Evolutionary conservation across 2,113 vertebrate genomes (phyloP).

Genomic region (Catharus bicknelli): DNA sequence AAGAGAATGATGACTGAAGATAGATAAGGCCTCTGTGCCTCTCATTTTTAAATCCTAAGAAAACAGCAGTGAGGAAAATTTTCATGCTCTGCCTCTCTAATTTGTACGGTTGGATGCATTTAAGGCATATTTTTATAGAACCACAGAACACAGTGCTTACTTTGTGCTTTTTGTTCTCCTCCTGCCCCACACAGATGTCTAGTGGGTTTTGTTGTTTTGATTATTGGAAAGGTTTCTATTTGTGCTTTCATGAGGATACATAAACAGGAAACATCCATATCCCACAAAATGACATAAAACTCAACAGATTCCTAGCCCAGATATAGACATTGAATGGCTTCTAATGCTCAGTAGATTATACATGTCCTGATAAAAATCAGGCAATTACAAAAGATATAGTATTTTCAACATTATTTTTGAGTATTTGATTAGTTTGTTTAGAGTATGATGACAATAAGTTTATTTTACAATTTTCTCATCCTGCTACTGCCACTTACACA

Average conservation of each 20-base stretch:
- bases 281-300: background rate
- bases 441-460: background rate
- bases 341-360: background rate
- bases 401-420: background rate
- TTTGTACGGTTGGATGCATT: background rate
- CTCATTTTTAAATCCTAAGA: background rate
- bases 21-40: background rate
- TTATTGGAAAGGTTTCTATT: background rate
- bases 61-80: background rate
- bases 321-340: background rate
- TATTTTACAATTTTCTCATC: background rate
- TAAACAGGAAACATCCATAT: background rate
- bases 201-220: background rate
- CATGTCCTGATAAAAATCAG: background rate
- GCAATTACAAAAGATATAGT: background rate
- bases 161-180: background rate
- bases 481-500: background rate
- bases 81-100: background rate
- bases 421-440: background rate
- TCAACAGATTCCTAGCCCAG: background rate
- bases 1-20: background rate
- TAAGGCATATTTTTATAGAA: background rate
- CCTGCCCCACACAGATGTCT: background rate
- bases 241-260: background rate
- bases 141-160: background rate